These are phyloP conservation scores for Alcedo atthis DNA, from an alignment of 2,797 vertebrate genomes.

Conservation along the genomic window DNA sequence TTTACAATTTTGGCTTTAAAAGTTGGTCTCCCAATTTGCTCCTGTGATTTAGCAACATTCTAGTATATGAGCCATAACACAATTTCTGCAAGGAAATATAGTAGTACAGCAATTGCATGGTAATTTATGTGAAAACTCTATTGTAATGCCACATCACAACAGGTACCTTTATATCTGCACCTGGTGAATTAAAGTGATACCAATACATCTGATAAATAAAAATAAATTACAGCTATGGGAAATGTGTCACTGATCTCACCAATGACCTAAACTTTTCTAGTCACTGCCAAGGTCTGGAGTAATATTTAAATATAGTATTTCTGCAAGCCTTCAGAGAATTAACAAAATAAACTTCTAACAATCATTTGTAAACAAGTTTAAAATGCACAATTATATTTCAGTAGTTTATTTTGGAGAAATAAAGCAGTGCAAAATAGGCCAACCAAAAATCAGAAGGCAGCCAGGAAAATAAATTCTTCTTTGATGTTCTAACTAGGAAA, in stretches of 20 bases:
- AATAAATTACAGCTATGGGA: conserved; percentile 19
- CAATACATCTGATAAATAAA: conserved; percentile 28
- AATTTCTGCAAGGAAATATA: conserved; percentile 47
- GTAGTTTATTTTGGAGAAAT: conserved; percentile 84
- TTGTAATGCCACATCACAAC: conserved; percentile 25
- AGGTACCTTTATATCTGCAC: conserved; percentile 5
- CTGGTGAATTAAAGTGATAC: conserved; percentile 28
- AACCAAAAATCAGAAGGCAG: conserved; percentile 74
- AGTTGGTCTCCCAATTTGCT: conserved; percentile 24
- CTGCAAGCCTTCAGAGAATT: conserved; percentile 60
- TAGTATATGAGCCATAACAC: background rate
- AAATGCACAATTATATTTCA: conserved; percentile 79
- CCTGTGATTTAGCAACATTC: conserved; percentile 30
- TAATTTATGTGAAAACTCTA: conserved; percentile 32
- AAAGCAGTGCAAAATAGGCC: conserved; percentile 82
- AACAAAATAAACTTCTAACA: conserved; percentile 63
- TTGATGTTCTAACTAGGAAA: conserved; percentile 67
- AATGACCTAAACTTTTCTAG: conserved; percentile 34
- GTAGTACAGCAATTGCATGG: conserved; percentile 13
- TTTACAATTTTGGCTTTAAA: conserved; percentile 43
- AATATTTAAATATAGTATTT: conserved; percentile 66
- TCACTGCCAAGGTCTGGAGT: conserved; percentile 33
- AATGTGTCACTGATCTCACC: conserved; percentile 16
- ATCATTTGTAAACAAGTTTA: conserved; percentile 67
- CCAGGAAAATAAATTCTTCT: conserved; percentile 62